These are phyloP conservation scores for Melinaea marsaeus DNA, from an alignment of 2,888 invertebrate genomes.

Conservation along the genomic window DNA sequence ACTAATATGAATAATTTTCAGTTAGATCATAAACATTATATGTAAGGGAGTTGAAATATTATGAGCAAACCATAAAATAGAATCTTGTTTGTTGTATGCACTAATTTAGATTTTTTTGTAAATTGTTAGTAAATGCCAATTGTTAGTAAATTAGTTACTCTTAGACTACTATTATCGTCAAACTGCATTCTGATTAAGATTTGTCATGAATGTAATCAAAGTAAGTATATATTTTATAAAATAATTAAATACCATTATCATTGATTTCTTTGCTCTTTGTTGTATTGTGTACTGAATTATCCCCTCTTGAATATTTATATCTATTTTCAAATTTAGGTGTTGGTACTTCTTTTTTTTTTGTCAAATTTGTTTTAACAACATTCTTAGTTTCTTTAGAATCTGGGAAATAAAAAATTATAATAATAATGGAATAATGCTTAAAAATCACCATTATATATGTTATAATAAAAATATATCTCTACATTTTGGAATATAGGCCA, in stretches of 20 bases:
- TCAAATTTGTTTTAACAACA: slow-evolving; percentile 45
- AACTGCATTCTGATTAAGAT: too few species aligned
- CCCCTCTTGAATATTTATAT: slow-evolving; percentile 38
- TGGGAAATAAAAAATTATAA: slow-evolving; percentile 33
- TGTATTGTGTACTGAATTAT: slow-evolving; percentile 35
- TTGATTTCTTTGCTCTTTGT: slow-evolving; percentile 35
- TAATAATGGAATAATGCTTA: slow-evolving; percentile 2
- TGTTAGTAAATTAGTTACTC: too few species aligned
- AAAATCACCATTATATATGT: background rate
- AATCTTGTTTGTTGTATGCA: too few species aligned
- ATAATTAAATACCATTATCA: slow-evolving; percentile 16
- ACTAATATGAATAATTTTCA: too few species aligned
- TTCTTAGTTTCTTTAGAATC: slow-evolving; percentile 49
- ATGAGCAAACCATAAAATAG: too few species aligned
- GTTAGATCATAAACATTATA: too few species aligned
- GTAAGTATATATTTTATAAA: too few species aligned
- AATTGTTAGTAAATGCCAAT: too few species aligned
- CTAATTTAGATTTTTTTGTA: too few species aligned
- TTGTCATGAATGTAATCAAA: too few species aligned
- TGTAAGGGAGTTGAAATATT: too few species aligned
- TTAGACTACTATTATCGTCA: too few species aligned
- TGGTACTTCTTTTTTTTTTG: slow-evolving; percentile 42
- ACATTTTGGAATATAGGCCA: slow-evolving; percentile 48
- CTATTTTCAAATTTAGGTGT: slow-evolving; percentile 37
- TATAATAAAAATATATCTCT: slow-evolving; percentile 29